Percentiles rank a stretch among this genome's conserved stretches.
phyloP scores from a whole-genome alignment of 2,888 invertebrate genomes.

The Drepanosiphum platanoidis region DNA sequence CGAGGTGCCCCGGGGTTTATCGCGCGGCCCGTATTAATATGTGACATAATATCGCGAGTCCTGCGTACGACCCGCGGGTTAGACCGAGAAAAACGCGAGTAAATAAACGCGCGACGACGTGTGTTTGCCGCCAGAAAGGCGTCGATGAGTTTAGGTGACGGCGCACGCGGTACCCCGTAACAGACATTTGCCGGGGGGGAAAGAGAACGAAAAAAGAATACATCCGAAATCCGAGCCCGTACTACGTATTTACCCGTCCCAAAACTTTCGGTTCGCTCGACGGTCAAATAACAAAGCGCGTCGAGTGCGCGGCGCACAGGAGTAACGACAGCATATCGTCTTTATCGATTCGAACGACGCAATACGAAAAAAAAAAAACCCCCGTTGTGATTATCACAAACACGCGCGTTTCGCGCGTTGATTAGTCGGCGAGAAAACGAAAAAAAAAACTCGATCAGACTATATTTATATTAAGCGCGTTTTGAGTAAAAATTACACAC shows the following conservation, averaged over 20 bases:
- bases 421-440: too few relatives aligned
- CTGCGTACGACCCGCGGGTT: too few relatives aligned
- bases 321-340: too few relatives aligned
- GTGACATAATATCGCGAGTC: neutral
- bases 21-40: neutral
- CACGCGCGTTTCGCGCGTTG: too few relatives aligned
- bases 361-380: too few relatives aligned
- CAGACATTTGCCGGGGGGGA: neutral
- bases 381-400: too few relatives aligned
- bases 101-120: neutral
- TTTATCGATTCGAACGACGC: too few relatives aligned
- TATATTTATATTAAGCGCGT: too few relatives aligned
- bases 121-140: slow-evolving; percentile 5
- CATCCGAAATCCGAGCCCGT: neutral
- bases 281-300: neutral
- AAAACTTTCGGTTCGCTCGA: neutral
- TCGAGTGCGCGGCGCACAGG: too few relatives aligned
- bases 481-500: too few relatives aligned
- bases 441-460: too few relatives aligned
- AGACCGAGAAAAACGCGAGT: too few relatives aligned
- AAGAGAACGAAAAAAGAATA: neutral
- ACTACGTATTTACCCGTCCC: neutral
- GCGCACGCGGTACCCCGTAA: neutral
- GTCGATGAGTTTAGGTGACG: neutral
- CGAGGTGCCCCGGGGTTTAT: neutral